Base-by-base conservation (phyloP, 2,113 vertebrate species). In the Myotis yumanensis region DNA sequence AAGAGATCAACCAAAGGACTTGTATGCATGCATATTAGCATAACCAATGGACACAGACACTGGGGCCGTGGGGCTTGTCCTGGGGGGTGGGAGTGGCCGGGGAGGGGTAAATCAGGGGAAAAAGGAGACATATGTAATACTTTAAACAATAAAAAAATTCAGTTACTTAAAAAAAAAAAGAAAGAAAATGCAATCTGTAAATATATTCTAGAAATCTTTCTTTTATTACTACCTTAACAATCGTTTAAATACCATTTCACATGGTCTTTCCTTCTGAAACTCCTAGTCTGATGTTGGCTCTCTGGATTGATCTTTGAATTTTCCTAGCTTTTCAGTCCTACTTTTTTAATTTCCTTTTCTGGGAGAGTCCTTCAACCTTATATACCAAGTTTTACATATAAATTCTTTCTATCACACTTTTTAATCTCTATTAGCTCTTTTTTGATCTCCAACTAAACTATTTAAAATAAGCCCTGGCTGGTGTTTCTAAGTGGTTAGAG, bases 181-280 rank as follows among this genome's bases (percentile, higher is more conserved):
- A 88, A 43, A 89, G 15, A 4, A 88, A 94, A 90, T 72, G 79
- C 16, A 72, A 66, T 48, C 54, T 73, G 32, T 52, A 94, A 81
- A 86, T 90, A 66, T 64, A 95, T 48, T 90, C 40, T 14, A 8
- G 11, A 72, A 68, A 75, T 11, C 22, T 79, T 54, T 35, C 25
- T 66, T 73, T 43, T 25, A 15, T 57, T 91, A 79, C 28, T 62
- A 64, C 4, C 54, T 94, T 35, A 80, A 91, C 35, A 71, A 57
- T 69, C 1, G 73, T 89, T 89, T 86, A 52, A 82, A 89, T 7
- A 92, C 7, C 10, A 76, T 59, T 90, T 94, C 35, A 82, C 82
- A n/a, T 69, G 14, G 57, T 93, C 14, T 90, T 37, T 75, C 18
- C 32, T 84, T 81, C 25, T 92, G 79, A 80, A 80, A 96, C 30